Base-by-base conservation (phyloP, 2,797 vertebrate species). In the Urophycis tenuis region DNA sequence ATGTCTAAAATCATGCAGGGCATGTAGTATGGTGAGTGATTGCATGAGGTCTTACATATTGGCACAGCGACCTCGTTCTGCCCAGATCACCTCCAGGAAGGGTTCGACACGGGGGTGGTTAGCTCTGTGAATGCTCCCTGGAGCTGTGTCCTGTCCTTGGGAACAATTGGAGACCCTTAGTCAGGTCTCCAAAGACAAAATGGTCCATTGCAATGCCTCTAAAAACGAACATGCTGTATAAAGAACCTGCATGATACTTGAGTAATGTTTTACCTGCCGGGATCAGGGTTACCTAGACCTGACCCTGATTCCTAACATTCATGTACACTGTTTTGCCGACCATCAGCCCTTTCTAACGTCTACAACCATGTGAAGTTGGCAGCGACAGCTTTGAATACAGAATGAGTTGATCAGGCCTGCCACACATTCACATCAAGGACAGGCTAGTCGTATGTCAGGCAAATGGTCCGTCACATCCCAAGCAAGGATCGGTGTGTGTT, bases 1-100 rank as follows among this genome's bases (percentile, higher is more conserved):
- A 60, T 60, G 53, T 60, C 53, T 60, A 60, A 60, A 60, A 25
- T 60, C 53, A 60, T 25, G 53, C 53, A 60, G 53, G 53, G 53
- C 45, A 22, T 22, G 19, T 5, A 53, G 45, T 53, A 19, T 3
- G 53, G 25, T 25, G 53, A 60, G 22, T 25, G 53, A 60, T 60
- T 60, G 53, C 53, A 60, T 60, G n/a, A 25, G 53, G 53, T 9
- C 19, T 60, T 25, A 6, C 25, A 60, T 60, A 19, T 60, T 10
- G 53, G 53, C 53, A 25, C 11, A 25, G 53, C 25, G 53, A 25
- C 53, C 53, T 25, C 53, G n/a, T n/a, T 60, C 14, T 15, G 1
- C 41, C 41, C 41, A 15, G 41, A 45, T 45, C 53, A n/a, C 49
- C 53, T 60, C 53, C 53, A 25, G 53, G 53, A 53, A 53, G 19